Evolutionary conservation across 2,888 invertebrate species (phyloP).

Genomic region (Rhorus exstirpatorius): DNA sequence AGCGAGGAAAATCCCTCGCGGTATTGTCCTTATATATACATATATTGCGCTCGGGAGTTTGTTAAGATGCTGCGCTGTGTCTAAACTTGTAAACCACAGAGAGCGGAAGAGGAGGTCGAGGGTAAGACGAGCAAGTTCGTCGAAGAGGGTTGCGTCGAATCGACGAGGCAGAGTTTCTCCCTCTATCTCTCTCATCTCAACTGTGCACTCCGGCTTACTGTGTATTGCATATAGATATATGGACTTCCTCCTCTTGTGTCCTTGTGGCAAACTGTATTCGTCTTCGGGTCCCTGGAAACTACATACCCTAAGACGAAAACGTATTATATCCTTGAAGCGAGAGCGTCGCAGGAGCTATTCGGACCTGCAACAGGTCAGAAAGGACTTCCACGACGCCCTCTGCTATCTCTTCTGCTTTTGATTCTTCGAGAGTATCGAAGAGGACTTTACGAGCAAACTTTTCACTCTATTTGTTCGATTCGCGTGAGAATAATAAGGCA

Average conservation of each 20-base stretch:
- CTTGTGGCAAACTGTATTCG: constrained; percentile 39
- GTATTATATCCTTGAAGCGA: constrained; percentile 19
- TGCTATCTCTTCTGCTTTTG: constrained; percentile 7
- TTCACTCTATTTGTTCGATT: background rate
- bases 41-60: constrained; percentile 45
- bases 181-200: constrained; percentile 4
- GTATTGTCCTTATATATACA: background rate
- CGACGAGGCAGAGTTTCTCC: constrained; percentile 33
- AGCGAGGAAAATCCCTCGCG: background rate
- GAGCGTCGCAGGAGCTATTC: background rate
- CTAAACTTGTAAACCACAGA: constrained; percentile 50
- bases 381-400: background rate
- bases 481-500: background rate
- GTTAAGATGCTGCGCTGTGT: constrained; percentile 43
- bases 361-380: constrained; percentile 53
- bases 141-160: constrained; percentile 37
- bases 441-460: background rate
- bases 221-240: background rate
- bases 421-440: background rate
- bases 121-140: constrained; percentile 55
- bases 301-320: constrained; percentile 37
- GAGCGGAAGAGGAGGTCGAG: constrained; percentile 45
- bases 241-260: constrained; percentile 25
- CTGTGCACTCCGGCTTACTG: constrained; percentile 15
- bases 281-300: constrained; percentile 44